These are phyloP conservation scores for Serinus canaria DNA, from an alignment of 2,113 vertebrate genomes.

Conservation along the genomic window DNA sequence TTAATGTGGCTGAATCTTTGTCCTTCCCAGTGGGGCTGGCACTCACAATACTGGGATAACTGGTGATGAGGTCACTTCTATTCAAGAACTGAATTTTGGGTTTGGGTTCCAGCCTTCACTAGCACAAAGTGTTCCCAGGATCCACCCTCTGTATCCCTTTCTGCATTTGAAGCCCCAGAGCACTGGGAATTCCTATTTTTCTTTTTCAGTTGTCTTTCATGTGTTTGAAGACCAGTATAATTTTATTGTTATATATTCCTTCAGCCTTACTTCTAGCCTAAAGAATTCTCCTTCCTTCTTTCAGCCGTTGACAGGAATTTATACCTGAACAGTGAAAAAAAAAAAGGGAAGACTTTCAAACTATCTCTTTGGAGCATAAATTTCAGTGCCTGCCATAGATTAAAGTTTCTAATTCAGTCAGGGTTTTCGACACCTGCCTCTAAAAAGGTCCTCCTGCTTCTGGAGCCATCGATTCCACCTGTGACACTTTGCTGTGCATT, in stretches of 20 bases:
- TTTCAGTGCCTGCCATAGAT: neutral
- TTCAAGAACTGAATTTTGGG: neutral
- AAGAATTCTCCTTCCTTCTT: neutral
- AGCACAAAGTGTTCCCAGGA: neutral
- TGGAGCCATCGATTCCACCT: neutral
- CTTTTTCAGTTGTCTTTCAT: neutral
- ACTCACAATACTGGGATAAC: neutral
- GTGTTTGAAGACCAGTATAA: neutral
- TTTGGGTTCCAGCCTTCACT: neutral
- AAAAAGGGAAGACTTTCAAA: neutral
- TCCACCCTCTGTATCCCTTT: neutral
- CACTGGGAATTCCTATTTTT: neutral
- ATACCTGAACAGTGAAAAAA: neutral
- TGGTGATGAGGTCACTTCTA: neutral
- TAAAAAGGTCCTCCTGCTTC: constrained; percentile 1
- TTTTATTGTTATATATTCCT: neutral
- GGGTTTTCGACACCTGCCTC: constrained; percentile 2
- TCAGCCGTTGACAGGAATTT: neutral
- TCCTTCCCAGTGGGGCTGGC: neutral
- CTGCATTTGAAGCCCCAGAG: neutral
- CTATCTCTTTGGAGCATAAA: neutral
- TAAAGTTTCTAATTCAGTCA: constrained; percentile 21
- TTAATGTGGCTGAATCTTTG: neutral
- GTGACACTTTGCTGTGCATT: neutral
- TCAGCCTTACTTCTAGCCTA: neutral